Evolutionary conservation across 2,113 vertebrate genomes (phyloP).

Genomic region (Atlantisia rogersi): DNA sequence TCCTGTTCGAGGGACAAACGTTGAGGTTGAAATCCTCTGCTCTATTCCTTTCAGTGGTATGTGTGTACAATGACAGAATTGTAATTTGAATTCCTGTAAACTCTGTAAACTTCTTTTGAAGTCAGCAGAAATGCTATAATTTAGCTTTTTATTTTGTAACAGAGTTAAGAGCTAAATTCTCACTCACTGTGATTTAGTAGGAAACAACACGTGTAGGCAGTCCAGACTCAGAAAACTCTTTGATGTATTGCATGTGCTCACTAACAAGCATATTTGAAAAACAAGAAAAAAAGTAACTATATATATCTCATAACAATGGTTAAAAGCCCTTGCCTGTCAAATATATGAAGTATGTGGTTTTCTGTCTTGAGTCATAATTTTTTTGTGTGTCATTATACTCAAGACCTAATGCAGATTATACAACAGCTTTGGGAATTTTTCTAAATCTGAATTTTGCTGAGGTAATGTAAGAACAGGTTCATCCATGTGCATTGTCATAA

Average conservation of each 20-base stretch:
- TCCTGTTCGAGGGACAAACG: not conserved
- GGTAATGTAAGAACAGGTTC: not conserved
- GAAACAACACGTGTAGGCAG: not conserved
- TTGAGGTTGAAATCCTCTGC: not conserved
- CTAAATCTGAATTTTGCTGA: not conserved
- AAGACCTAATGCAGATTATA: not conserved
- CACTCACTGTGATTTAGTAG: not conserved
- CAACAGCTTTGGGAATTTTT: not conserved
- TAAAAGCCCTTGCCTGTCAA: not conserved
- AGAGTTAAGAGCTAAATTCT: not conserved
- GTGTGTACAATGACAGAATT: not conserved
- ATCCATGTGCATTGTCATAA: fast-evolving
- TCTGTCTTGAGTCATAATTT: not conserved
- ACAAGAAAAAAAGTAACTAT: too few species aligned
- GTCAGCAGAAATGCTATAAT: not conserved
- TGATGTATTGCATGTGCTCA: not conserved
- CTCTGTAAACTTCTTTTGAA: not conserved
- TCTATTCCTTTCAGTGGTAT: not conserved
- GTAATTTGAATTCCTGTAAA: not conserved
- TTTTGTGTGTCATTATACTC: not conserved
- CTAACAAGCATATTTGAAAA: not conserved
- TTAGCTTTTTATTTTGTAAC: not conserved
- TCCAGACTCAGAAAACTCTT: not conserved
- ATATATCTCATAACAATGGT: not conserved
- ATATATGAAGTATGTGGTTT: not conserved